Base-by-base conservation (phyloP, 2,888 invertebrate species). In the Podabrus alpinus region DNA sequence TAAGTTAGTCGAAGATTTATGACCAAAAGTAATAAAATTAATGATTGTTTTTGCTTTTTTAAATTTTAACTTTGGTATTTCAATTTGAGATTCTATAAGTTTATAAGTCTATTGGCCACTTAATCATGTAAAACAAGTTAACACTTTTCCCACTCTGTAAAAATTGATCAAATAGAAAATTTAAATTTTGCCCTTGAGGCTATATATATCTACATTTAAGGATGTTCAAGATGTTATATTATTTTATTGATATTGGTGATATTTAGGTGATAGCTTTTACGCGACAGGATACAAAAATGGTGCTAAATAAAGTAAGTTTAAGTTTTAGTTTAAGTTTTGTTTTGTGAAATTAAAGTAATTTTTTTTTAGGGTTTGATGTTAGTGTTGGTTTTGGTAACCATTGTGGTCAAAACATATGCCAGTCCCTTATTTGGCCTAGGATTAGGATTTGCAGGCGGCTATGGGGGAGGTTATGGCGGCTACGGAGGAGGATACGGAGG, bases 381-480 rank as follows among this genome's bases (percentile, higher is more conserved):
- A 7, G 4, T 64, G 10, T 3, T 64, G 64, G 64, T 64, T 21
- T 64, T 64, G 19, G 13, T 19, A 10, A 21, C 64, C 21, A n/a
- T 64, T 9, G 17, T 64, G 17, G 64, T 21, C 7, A 19, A 7
- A 64, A 15, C 64, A 4, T 17, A 21, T 13, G 64, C 19, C 15
- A 73, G 16, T n/a, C 60, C 17, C 16, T 64, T 61, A 19, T 66
- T 74, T 10, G 74, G 76, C 19, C 29, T 64, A 19, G 75, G 78
- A 7, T 5, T 45, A 62, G 76, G 78, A 66, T 70, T 72, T 67
- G 45, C 13, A 45, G 72, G 74, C 7, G 71, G 77, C 45, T 24
- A 62, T 17, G 71, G 71, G 9, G 76, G 77, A 59, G 45, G 45
- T 2, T 19, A 66, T 15, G 74, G 74, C 3, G 29, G 70, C 5